These are phyloP conservation scores for Drosophila anomalata DNA, from an alignment of 2,888 invertebrate genomes.

Conservation along the genomic window DNA sequence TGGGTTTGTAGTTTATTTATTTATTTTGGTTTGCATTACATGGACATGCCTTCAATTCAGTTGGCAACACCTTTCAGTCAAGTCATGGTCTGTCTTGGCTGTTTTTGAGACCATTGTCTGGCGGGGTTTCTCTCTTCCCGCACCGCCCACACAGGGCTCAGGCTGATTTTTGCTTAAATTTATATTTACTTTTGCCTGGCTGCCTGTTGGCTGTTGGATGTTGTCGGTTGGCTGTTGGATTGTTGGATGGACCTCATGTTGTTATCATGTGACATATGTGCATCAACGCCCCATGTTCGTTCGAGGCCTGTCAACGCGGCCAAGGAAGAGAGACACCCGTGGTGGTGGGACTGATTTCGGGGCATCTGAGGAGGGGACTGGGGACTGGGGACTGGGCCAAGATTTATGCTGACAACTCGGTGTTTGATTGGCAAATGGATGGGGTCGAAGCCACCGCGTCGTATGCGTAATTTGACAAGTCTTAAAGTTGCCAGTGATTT, in stretches of 20 bases:
- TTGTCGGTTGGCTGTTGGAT: slow-evolving; percentile 1
- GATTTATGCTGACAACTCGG: slow-evolving; percentile 74
- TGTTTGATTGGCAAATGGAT: slow-evolving; percentile 76
- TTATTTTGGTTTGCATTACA: slow-evolving; percentile 44
- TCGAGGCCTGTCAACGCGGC: slow-evolving; percentile 50
- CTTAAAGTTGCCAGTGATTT: slow-evolving; percentile 59
- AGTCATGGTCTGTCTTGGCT: slow-evolving; percentile 56
- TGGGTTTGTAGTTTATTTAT: slow-evolving; percentile 21
- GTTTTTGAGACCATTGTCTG: slow-evolving; percentile 42
- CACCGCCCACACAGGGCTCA: slow-evolving; percentile 71
- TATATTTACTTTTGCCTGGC: slow-evolving; percentile 68
- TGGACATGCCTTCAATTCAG: slow-evolving; percentile 65
- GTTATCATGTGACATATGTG: slow-evolving; percentile 81
- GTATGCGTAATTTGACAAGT: slow-evolving; percentile 76
- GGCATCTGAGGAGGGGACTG: background rate
- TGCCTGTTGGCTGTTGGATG: slow-evolving; percentile 1
- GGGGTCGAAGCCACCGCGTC: slow-evolving; percentile 55
- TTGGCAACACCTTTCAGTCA: slow-evolving; percentile 78
- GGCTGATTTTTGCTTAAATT: slow-evolving; percentile 80
- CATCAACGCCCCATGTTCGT: slow-evolving; percentile 79
- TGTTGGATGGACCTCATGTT: slow-evolving; percentile 66
- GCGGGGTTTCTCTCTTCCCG: slow-evolving; percentile 21
- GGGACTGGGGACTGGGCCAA: slow-evolving; percentile 16
- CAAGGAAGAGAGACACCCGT: slow-evolving; percentile 47
- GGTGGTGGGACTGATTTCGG: slow-evolving; percentile 18